Base-by-base conservation (phyloP, 2,113 vertebrate species). In the Monopterus albus region DNA sequence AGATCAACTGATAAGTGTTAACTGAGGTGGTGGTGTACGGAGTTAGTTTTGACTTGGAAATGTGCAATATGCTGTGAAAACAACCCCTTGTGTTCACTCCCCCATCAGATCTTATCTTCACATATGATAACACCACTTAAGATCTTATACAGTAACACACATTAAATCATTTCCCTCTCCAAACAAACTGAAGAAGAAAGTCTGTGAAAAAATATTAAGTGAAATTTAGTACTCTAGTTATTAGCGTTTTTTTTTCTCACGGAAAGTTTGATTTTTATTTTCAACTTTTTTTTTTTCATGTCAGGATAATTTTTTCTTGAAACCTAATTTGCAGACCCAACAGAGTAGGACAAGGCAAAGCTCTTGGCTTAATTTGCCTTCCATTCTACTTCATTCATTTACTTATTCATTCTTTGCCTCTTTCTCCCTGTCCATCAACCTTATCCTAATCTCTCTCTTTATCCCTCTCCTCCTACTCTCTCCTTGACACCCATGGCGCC, bases 131-230 rank as follows among this genome's bases (percentile, higher is more conserved):
- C 88, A 86, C 86, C 85, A 90, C 88, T 90, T 88, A 88, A 87
- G 88, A 84, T 86, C 86, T 84, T 87, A 83, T 90, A 91, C 86
- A 84, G 91, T 89, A 90, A 89, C 79, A 82, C 86, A 89, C 83
- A 90, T 89, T 87, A 91, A 91, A 87, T 92, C 80, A 90, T 92
- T 91, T 92, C 88, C 89, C 82, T 89, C 78, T 72, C 49, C 76
- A 91, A 92, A 92, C 86, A 92, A 80, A 71, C 75, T 42, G 72
- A 55, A 38, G 75, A 75, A 56, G 67, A 65, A 43, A 64, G 36
- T 35, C 25, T 3, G 47, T 36, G 36, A 52, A 53, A 52, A 72
- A 65, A 59, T 21, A 62, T 23, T 66, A 78, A 68, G 63, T 35
- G 60, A 75, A 82, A 87, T 51, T 72, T 50, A 72, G 42, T 70